A percentile compares a stretch with the other conserved stretches of the same genome.
Conservation (phyloP, 2,113 vertebrate genomes). For the Anoplopoma fimbria region DNA sequence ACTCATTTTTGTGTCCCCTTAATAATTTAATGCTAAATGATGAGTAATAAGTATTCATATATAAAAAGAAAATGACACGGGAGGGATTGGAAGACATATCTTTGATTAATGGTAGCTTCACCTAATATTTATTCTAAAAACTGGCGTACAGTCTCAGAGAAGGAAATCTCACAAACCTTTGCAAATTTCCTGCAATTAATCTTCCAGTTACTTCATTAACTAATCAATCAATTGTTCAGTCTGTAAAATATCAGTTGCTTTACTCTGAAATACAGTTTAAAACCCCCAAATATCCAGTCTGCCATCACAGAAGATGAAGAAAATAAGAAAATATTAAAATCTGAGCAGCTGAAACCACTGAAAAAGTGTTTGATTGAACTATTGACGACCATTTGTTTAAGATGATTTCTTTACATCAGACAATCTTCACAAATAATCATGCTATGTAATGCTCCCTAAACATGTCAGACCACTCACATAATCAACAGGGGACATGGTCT, state of each 20-base stretch:
- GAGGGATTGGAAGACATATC: not conserved
- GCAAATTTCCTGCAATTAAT: not conserved
- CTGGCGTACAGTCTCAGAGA: not conserved
- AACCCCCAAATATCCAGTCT: not conserved
- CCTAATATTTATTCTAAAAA: not conserved
- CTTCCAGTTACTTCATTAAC: not conserved
- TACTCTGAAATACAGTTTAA: not conserved
- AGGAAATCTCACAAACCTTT: not conserved
- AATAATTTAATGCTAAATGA: not conserved
- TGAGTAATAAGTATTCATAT: not conserved
- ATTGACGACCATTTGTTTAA: not conserved
- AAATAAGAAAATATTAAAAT: not conserved
- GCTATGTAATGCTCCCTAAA: not conserved
- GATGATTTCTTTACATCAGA: not conserved
- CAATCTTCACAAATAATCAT: not conserved
- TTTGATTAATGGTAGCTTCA: not conserved
- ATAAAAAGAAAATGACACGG: not conserved
- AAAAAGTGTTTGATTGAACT: not conserved
- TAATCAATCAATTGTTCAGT: not conserved
- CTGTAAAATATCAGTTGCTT: not conserved
- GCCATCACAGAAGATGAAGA: not conserved
- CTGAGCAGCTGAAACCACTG: not conserved
- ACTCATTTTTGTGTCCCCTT: not conserved
- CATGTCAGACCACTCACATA: slow-evolving; percentile 31
- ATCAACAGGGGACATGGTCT: slow-evolving; percentile 31